These are phyloP conservation scores for Diprion similis DNA, from an alignment of 1,140 invertebrate species.

Conservation along the genomic window DNA sequence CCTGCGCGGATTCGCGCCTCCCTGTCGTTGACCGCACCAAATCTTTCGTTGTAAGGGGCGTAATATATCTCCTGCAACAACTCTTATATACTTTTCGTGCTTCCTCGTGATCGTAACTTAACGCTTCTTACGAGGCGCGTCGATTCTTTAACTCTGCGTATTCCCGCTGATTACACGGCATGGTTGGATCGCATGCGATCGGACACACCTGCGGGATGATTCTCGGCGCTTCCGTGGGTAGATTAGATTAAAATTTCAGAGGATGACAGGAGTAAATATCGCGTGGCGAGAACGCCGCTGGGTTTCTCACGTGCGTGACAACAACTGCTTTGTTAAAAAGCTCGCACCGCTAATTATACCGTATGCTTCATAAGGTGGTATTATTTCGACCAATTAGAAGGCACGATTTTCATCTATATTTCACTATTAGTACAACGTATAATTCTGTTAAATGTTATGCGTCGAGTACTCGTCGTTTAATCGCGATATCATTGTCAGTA, in stretches of 20 bases:
- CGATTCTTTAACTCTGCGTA: not conserved
- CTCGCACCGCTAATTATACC: too few relatives aligned
- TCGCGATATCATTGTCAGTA: not conserved
- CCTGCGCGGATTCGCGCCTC: too few relatives aligned
- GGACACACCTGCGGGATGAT: not conserved
- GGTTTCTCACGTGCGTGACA: too few relatives aligned
- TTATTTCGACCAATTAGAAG: slow-evolving; percentile 1
- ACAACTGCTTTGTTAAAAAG: too few relatives aligned
- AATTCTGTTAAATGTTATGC: not conserved
- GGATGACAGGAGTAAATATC: not conserved
- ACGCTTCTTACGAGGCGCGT: too few relatives aligned
- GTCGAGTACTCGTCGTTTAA: not conserved
- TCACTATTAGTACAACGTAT: not conserved
- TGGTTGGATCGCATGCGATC: not conserved
- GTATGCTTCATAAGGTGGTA: not conserved
- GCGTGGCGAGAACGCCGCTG: not conserved
- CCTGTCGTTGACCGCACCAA: too few relatives aligned
- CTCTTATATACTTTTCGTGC: too few relatives aligned
- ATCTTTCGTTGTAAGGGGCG: too few relatives aligned
- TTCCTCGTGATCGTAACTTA: too few relatives aligned
- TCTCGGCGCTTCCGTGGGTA: not conserved
- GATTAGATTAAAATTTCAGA: not conserved
- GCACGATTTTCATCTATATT: not conserved
- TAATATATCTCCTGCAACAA: too few relatives aligned
- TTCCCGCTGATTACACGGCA: not conserved